Percentiles rank a stretch among this genome's conserved stretches.
Conservation (phyloP, 2,888 invertebrate species). For the Ferrisia virgata region DNA sequence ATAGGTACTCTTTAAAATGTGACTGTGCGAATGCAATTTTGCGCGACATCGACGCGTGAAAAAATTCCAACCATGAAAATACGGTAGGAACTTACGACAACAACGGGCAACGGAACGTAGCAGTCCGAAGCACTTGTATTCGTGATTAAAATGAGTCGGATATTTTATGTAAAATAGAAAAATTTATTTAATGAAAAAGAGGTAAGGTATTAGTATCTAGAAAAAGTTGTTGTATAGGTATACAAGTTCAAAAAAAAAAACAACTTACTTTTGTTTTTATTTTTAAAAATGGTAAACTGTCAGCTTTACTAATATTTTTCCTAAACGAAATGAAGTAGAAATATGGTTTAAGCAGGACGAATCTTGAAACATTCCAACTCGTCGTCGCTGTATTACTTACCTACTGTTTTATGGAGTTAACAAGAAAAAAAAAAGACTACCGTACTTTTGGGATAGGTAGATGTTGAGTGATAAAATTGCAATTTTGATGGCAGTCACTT, state of each 20-base stretch:
- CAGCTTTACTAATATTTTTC: slow-evolving; percentile 19
- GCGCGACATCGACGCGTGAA: not conserved
- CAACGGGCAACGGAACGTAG: too few species aligned
- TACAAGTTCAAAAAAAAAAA: not conserved
- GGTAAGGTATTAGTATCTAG: not conserved
- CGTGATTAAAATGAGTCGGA: not conserved
- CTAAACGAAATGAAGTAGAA: not conserved
- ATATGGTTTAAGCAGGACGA: not conserved
- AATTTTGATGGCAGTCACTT: slow-evolving; percentile 20
- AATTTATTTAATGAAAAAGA: not conserved
- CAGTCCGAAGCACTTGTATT: not conserved
- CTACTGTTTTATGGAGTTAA: slow-evolving; percentile 25
- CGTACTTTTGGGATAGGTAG: not conserved
- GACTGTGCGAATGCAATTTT: not conserved
- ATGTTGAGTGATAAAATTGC: slow-evolving; percentile 33
- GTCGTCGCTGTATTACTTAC: not conserved
- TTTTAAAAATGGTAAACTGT: not conserved
- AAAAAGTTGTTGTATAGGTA: not conserved
- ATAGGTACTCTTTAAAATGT: not conserved
- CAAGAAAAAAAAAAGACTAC: not conserved
- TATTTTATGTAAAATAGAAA: not conserved
- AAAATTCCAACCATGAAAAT: not conserved
- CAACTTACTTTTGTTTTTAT: not conserved
- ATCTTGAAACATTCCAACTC: slow-evolving; percentile 2
- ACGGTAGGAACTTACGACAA: too few species aligned